Conservation (phyloP, 2,113 vertebrate species). For the Varanus salvator region DNA sequence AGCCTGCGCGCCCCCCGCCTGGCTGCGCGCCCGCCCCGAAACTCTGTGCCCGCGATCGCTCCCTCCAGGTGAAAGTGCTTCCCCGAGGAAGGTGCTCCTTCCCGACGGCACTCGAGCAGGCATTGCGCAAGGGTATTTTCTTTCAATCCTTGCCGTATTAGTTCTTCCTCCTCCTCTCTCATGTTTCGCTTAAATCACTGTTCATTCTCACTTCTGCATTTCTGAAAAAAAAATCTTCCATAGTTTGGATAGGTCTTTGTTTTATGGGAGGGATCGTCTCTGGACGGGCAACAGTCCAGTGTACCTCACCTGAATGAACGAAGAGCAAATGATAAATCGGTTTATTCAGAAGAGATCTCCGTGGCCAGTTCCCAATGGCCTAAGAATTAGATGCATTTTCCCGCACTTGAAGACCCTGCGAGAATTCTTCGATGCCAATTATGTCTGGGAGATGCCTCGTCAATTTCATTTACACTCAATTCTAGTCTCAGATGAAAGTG, state of each 20-base stretch:
- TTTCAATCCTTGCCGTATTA: not conserved
- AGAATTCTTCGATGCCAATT: not conserved
- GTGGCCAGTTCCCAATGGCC: not conserved
- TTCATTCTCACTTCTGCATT: not conserved
- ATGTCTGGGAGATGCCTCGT: not conserved
- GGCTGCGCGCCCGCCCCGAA: not conserved
- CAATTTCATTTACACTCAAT: not conserved
- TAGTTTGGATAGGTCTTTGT: not conserved
- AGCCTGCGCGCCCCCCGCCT: not conserved
- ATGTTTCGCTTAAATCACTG: not conserved
- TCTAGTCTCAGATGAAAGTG: not conserved
- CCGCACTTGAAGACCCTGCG: too few species aligned
- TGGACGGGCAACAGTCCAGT: not conserved
- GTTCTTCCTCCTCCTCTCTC: not conserved
- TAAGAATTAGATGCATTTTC: not conserved
- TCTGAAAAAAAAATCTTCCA: not conserved
- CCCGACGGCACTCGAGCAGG: not conserved
- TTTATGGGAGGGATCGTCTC: too few species aligned
- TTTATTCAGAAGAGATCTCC: not conserved
- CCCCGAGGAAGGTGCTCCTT: not conserved
- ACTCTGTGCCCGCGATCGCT: not conserved
- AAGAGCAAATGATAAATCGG: not conserved
- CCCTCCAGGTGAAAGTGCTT: not conserved
- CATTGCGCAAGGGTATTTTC: too few species aligned
- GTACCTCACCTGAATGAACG: not conserved